A percentile compares a stretch with the other conserved stretches of the same genome.
Conservation (phyloP, 2,888 invertebrate species). For the Drosophila leonis region DNA sequence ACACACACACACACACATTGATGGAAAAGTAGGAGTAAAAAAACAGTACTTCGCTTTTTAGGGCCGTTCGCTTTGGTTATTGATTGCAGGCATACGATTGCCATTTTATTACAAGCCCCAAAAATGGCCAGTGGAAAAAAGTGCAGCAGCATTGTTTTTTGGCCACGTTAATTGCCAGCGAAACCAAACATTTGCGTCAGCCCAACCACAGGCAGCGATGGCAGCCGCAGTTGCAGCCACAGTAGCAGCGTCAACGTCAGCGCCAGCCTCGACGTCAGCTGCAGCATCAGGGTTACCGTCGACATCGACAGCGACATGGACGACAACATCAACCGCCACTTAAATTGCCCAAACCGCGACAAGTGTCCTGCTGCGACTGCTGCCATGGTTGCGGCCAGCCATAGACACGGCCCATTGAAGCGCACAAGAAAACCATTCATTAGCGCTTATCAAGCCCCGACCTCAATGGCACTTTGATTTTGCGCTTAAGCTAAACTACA, state of each 20-base stretch:
- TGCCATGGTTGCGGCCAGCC: slow-evolving; percentile 64
- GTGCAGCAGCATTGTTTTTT: slow-evolving; percentile 55
- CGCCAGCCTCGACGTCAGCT: background rate
- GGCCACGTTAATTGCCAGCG: slow-evolving; percentile 75
- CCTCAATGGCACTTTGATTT: slow-evolving; percentile 77
- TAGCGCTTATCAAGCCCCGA: slow-evolving; percentile 76
- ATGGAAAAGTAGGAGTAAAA: slow-evolving; percentile 19
- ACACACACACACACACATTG: background rate
- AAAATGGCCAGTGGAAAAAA: slow-evolving; percentile 52
- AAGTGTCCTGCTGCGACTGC: slow-evolving; percentile 70
- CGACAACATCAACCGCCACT: slow-evolving; percentile 76
- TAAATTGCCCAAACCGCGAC: slow-evolving; percentile 81
- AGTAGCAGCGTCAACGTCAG: slow-evolving; percentile 19
- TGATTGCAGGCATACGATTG: slow-evolving; percentile 78
- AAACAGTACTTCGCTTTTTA: slow-evolving; percentile 47
- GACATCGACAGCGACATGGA: slow-evolving; percentile 61
- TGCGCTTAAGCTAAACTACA: slow-evolving; percentile 71
- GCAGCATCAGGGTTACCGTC: slow-evolving; percentile 14
- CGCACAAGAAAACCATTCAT: slow-evolving; percentile 81
- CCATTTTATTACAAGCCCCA: slow-evolving; percentile 74
- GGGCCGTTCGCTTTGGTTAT: slow-evolving; percentile 63
- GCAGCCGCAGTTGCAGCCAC: slow-evolving; percentile 19
- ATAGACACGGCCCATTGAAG: slow-evolving; percentile 73
- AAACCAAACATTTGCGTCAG: slow-evolving; percentile 80
- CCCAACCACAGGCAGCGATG: slow-evolving; percentile 57